phyloP scores from a whole-genome alignment of 2,888 invertebrate species.

The Panzeria rudis region DNA sequence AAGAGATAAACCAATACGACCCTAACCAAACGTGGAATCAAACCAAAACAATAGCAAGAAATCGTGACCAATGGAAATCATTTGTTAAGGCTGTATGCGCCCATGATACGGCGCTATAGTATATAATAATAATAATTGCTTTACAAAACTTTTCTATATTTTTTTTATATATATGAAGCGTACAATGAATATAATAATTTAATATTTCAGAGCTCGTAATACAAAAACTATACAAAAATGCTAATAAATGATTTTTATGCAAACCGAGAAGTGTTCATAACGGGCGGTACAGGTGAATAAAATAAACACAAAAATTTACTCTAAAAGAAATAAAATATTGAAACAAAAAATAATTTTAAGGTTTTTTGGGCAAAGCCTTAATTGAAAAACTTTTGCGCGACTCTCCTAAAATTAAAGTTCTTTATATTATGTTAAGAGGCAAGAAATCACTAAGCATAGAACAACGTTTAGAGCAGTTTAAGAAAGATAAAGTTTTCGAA shows the following conservation, averaged over 20 bases:
- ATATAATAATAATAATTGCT: too few relatives aligned
- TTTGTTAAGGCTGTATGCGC: too few relatives aligned
- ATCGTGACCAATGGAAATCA: too few relatives aligned
- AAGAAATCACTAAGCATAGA: constrained; percentile 88
- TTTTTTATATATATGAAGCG: too few relatives aligned
- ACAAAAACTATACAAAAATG: constrained; percentile 68
- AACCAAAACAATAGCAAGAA: too few relatives aligned
- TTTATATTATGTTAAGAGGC: constrained; percentile 90
- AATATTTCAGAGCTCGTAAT: background rate
- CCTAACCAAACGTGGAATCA: too few relatives aligned
- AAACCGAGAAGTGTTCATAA: constrained; percentile 90
- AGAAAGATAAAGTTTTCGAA: constrained; percentile 84
- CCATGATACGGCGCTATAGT: too few relatives aligned
- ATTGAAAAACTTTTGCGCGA: constrained; percentile 94
- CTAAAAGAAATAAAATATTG: background rate
- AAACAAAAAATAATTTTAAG: constrained; percentile 80
- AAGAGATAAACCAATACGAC: too few relatives aligned
- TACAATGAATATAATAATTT: too few relatives aligned
- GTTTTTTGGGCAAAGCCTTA: constrained; percentile 95
- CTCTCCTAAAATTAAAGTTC: constrained; percentile 88
- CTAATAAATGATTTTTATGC: constrained; percentile 87
- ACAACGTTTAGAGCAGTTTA: constrained; percentile 87
- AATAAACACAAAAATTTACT: constrained; percentile 35
- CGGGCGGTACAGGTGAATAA: constrained; percentile 89
- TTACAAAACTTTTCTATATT: too few relatives aligned